Percentiles rank a stretch among this genome's conserved stretches.
These are phyloP conservation scores for Pygocentrus nattereri DNA, from an alignment of 2,797 vertebrate species.

Conservation along the genomic window DNA sequence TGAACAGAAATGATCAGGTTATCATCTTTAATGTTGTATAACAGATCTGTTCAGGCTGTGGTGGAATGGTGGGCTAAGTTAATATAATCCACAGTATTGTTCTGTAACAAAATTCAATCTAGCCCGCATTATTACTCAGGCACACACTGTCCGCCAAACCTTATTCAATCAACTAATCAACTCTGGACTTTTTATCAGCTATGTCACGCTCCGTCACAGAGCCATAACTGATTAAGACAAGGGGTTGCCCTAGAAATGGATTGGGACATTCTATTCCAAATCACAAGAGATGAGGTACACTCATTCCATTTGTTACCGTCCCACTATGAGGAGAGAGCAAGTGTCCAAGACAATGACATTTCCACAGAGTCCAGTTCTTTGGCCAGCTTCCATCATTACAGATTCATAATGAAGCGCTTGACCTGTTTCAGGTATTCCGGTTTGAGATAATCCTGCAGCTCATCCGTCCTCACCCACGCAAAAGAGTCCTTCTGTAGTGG, in stretches of 20 bases:
- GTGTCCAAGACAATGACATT: conserved; percentile 13
- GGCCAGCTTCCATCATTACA: conserved; percentile 68
- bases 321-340: neutral
- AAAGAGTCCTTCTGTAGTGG: conserved; percentile 59
- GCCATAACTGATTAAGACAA: conserved; percentile 26
- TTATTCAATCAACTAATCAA: conserved; percentile 42
- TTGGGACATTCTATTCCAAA: conserved; percentile 9
- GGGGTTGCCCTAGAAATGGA: neutral
- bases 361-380: conserved; percentile 16
- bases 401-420: conserved; percentile 81
- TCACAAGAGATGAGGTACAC: conserved; percentile 13
- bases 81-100: neutral
- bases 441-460: conserved; percentile 88
- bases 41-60: neutral
- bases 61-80: neutral
- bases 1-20: neutral
- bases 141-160: conserved; percentile 7
- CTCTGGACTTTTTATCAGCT: conserved; percentile 26
- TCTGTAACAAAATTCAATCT: neutral
- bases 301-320: conserved; percentile 4
- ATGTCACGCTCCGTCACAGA: conserved; percentile 26
- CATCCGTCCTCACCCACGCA: conserved; percentile 89
- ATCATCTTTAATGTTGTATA: conserved; percentile 30
- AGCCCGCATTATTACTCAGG: neutral
- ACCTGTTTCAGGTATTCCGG: conserved; percentile 88